Conservation (phyloP, 2,797 vertebrate species). For the Cottoperca gobio region DNA sequence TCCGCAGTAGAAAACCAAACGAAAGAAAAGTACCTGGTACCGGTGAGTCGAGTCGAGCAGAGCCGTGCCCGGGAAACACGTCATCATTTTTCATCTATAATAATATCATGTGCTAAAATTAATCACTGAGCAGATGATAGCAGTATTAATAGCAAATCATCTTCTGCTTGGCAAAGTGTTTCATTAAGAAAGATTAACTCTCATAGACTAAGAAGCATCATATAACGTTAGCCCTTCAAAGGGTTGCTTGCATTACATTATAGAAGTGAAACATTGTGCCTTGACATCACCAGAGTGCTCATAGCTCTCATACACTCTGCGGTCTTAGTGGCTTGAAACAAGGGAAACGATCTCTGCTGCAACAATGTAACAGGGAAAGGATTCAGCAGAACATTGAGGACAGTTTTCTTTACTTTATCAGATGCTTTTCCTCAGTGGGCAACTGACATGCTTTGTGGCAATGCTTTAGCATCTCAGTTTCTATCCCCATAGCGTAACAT, state of each 20-base stretch:
- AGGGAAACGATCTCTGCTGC: slow-evolving; percentile 2
- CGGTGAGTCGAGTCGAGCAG: too few relatives aligned
- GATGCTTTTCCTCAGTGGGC: background rate
- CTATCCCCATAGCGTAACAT: background rate
- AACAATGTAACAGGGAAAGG: slow-evolving; percentile 7
- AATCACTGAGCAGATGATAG: slow-evolving; percentile 2
- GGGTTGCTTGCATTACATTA: background rate
- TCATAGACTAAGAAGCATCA: background rate
- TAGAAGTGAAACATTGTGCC: background rate
- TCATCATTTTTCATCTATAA: background rate
- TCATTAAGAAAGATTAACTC: background rate
- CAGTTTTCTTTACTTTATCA: slow-evolving; percentile 11
- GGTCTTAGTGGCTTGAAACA: slow-evolving; percentile 6
- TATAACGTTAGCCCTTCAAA: background rate
- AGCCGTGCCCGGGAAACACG: too few relatives aligned
- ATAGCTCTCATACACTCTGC: background rate
- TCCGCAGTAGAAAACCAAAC: too few relatives aligned
- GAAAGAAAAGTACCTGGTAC: too few relatives aligned
- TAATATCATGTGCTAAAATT: background rate
- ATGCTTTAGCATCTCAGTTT: slow-evolving; percentile 15
- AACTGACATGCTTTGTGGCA: background rate
- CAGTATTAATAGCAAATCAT: slow-evolving; percentile 6
- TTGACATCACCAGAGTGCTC: background rate
- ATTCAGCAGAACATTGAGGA: background rate
- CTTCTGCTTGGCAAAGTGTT: background rate